A percentile compares a stretch with the other conserved stretches of the same genome.
These are phyloP conservation scores for Pachymerium ferrugineum DNA, from an alignment of 2,888 invertebrate genomes.

Conservation along the genomic window DNA sequence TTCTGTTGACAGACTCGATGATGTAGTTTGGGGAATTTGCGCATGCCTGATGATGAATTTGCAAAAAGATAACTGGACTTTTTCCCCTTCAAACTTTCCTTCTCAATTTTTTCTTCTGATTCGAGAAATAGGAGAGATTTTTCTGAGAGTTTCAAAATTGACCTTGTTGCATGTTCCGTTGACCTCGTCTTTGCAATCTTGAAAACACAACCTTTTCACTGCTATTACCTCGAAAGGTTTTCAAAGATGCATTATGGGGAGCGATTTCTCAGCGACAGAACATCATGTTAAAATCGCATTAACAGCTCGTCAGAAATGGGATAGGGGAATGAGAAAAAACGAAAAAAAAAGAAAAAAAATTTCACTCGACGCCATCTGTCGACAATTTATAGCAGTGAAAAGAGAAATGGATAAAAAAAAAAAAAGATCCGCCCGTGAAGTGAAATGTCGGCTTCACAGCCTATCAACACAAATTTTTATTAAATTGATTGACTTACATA, in stretches of 20 bases:
- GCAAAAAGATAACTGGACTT: too few relatives aligned
- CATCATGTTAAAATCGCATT: conserved; percentile 5
- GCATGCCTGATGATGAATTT: too few relatives aligned
- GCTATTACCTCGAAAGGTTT: too few relatives aligned
- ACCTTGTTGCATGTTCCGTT: too few relatives aligned
- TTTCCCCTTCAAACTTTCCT: too few relatives aligned
- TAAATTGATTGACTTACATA: background rate
- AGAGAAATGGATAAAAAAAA: background rate
- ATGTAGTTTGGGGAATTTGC: background rate
- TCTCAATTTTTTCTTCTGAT: too few relatives aligned
- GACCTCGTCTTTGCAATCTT: too few relatives aligned
- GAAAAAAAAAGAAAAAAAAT: background rate
- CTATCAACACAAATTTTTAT: background rate
- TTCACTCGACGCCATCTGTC: background rate
- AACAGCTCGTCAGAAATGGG: background rate
- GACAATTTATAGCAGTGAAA: background rate
- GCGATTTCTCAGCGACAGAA: too few relatives aligned
- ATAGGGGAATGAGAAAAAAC: too few relatives aligned
- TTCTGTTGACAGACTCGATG: background rate
- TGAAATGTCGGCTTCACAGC: conserved; percentile 2
- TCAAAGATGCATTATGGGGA: background rate
- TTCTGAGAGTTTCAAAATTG: too few relatives aligned
- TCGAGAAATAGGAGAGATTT: too few relatives aligned
- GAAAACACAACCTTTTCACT: too few relatives aligned
- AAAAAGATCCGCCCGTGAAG: background rate